Conservation (phyloP, 2,797 vertebrate genomes). For the Hoplostethus atlanticus region DNA sequence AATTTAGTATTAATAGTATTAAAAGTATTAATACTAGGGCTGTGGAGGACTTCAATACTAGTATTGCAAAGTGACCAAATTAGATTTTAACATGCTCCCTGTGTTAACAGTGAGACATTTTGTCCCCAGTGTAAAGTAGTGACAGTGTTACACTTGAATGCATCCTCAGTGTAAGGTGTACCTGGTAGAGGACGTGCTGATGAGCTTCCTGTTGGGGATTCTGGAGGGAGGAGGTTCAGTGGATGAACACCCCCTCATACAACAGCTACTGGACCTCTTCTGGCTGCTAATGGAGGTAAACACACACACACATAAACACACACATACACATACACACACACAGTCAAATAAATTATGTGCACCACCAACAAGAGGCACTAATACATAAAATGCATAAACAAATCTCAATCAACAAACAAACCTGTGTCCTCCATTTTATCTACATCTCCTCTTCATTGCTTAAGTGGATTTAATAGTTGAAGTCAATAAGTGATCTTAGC, state of each 20-base stretch:
- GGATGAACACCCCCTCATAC: constrained; percentile 91
- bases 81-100: too few species aligned
- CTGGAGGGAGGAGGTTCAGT: constrained; percentile 90
- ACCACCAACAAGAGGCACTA: not conserved
- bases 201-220: constrained; percentile 93
- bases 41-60: too few species aligned
- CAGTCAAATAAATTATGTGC: not conserved
- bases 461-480: too few species aligned
- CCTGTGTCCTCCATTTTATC: too few species aligned
- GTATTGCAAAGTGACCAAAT: too few species aligned
- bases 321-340: not conserved
- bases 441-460: too few species aligned
- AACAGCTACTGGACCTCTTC: constrained; percentile 94
- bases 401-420: too few species aligned
- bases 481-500: too few species aligned
- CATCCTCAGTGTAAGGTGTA: constrained; percentile 93
- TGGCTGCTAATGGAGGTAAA: constrained; percentile 99
- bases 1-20: too few species aligned
- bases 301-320: not conserved
- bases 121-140: constrained; percentile 84
- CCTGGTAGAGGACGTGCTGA: constrained; percentile 95
- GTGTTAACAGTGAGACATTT: constrained; percentile 14
- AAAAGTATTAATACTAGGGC: too few species aligned
- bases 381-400: not conserved
- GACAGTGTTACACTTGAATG: constrained; percentile 7